These are phyloP conservation scores for Camelus bactrianus DNA, from an alignment of 2,113 vertebrate genomes.

Conservation along the genomic window DNA sequence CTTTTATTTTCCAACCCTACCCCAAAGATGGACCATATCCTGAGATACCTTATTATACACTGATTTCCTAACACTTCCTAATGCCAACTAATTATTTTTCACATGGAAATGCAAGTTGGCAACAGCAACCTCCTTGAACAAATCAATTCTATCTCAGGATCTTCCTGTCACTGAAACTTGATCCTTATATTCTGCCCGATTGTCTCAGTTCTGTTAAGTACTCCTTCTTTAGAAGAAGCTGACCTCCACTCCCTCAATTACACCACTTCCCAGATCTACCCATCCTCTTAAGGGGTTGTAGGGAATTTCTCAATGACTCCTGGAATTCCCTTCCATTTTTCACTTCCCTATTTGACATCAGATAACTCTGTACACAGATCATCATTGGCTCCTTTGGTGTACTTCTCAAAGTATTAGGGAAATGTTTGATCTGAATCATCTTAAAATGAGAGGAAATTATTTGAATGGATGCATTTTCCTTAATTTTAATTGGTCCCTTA, in stretches of 20 bases:
- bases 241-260: not conserved
- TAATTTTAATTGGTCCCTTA: constrained; percentile 30
- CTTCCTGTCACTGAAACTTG: not conserved
- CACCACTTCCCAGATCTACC: not conserved
- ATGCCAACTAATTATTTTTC: not conserved
- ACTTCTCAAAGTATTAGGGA: not conserved
- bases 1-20: not conserved
- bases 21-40: not conserved
- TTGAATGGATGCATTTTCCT: constrained; percentile 50
- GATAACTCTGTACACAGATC: not conserved
- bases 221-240: constrained; percentile 26
- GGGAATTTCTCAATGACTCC: constrained; percentile 64
- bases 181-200: not conserved
- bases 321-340: constrained; percentile 59
- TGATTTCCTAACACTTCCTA: constrained; percentile 1
- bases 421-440: constrained; percentile 33
- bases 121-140: constrained; percentile 25
- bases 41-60: not conserved
- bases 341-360: constrained; percentile 66
- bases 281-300: not conserved
- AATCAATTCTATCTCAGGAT: not conserved
- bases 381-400: not conserved
- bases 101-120: not conserved
- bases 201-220: constrained; percentile 27
- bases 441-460: constrained; percentile 56